phyloP scores from a whole-genome alignment of 2,797 vertebrate species.

The Graptemys geographica region DNA sequence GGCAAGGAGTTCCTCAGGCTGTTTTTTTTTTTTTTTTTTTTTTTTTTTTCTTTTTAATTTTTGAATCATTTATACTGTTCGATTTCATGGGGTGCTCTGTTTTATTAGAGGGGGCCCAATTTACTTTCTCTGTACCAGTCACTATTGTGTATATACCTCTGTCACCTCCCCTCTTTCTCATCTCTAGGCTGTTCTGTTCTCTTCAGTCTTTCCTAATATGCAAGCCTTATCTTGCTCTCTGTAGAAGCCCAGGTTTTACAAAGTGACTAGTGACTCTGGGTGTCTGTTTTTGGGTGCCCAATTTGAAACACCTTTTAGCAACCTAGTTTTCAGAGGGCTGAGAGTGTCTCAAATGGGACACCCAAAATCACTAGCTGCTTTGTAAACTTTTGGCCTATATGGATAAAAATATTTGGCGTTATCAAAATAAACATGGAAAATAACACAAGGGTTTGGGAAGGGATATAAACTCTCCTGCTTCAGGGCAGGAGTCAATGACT shows the following conservation, averaged over 20 bases:
- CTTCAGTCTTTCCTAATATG: neutral
- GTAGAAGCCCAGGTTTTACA: neutral
- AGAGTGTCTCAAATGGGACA: neutral
- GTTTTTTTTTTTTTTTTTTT: too few relatives aligned
- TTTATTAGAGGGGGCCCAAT: too few relatives aligned
- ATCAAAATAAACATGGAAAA: neutral
- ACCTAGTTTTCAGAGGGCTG: too few relatives aligned
- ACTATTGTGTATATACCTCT: fast-evolving
- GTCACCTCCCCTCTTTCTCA: fast-evolving
- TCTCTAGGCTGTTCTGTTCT: too few relatives aligned
- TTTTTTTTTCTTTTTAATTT: too few relatives aligned
- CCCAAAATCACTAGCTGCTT: neutral
- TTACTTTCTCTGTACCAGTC: fast-evolving
- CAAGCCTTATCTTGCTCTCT: neutral
- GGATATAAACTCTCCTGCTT: neutral
- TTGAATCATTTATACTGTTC: too few relatives aligned
- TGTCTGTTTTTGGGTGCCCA: too few relatives aligned
- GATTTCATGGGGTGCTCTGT: too few relatives aligned
- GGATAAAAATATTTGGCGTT: neutral
- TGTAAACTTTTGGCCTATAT: neutral
- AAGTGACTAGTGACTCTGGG: neutral
- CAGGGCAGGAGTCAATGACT: neutral
- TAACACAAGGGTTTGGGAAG: neutral
- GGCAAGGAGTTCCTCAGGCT: too few relatives aligned
- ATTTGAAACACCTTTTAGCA: too few relatives aligned